A percentile compares a stretch with the other conserved stretches of the same genome.
Conservation (phyloP, 92 coral and sea anemone species). For the Epizoanthus rinbou region DNA sequence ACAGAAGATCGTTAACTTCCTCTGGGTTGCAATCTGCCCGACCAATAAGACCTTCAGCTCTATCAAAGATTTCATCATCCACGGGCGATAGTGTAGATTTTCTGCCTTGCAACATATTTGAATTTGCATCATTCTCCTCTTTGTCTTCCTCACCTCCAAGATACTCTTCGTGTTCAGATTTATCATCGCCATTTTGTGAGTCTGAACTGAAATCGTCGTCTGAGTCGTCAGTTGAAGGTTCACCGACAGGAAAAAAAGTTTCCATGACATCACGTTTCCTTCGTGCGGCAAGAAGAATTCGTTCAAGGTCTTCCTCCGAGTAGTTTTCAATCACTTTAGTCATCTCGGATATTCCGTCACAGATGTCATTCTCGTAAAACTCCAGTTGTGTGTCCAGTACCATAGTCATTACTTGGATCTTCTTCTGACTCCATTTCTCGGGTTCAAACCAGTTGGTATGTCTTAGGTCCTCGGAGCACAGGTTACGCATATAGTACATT, state of each 20-base stretch:
- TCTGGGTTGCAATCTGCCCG: too few relatives aligned
- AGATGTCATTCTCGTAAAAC: constrained; percentile 83
- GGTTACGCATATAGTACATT: constrained; percentile 77
- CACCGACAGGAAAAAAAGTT: background rate
- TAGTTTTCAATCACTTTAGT: constrained; percentile 56
- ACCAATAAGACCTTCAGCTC: too few relatives aligned
- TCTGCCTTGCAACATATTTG: too few relatives aligned
- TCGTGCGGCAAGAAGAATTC: constrained; percentile 46
- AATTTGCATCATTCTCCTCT: too few relatives aligned
- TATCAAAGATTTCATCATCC: too few relatives aligned
- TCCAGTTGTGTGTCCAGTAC: constrained; percentile 63
- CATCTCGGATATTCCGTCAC: constrained; percentile 79
- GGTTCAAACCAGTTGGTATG: constrained; percentile 84
- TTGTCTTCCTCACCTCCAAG: too few relatives aligned
- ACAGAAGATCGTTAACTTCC: too few relatives aligned
- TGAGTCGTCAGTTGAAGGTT: background rate
- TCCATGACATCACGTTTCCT: constrained; percentile 28
- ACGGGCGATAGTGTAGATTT: too few relatives aligned
- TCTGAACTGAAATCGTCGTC: constrained; percentile 10
- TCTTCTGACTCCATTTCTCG: constrained; percentile 57
- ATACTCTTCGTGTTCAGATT: too few relatives aligned
- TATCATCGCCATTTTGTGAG: too few relatives aligned
- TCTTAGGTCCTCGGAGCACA: constrained; percentile 86
- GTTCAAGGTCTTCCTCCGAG: constrained; percentile 60
- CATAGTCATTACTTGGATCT: constrained; percentile 63